Conservation (phyloP, 2,113 vertebrate species). For the Motacilla alba region DNA sequence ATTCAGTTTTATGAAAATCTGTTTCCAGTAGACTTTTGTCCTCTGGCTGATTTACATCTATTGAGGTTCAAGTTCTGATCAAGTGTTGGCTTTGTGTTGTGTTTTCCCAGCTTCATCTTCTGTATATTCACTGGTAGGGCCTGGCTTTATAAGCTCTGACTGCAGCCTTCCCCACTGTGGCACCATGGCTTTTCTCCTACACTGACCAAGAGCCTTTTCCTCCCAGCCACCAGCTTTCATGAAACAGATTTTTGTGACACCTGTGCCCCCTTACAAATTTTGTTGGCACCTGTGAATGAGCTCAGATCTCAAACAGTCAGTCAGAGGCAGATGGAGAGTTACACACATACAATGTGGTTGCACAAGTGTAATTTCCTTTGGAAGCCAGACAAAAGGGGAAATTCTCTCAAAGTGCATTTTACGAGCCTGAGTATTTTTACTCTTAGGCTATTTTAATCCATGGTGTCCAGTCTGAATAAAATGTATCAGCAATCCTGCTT, state of each 20-base stretch:
- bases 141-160: background rate
- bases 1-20: background rate
- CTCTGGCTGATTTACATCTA: background rate
- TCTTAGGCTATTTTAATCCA: background rate
- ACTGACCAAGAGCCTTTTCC: background rate
- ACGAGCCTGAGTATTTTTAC: background rate
- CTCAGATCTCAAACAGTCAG: background rate
- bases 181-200: background rate
- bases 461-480: background rate
- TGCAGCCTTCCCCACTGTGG: background rate
- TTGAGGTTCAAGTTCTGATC: background rate
- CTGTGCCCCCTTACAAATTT: background rate
- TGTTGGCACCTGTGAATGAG: background rate
- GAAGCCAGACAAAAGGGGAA: constrained; percentile 13
- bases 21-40: background rate
- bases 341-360: background rate
- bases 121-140: background rate
- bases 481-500: background rate
- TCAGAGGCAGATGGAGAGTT: background rate
- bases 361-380: constrained; percentile 9
- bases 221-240: background rate
- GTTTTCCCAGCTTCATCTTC: background rate
- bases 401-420: constrained; percentile 6
- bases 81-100: background rate
- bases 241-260: background rate